Evolutionary conservation across 1,140 invertebrate species (phyloP).

Genomic region (Drosophila athabasca): DNA sequence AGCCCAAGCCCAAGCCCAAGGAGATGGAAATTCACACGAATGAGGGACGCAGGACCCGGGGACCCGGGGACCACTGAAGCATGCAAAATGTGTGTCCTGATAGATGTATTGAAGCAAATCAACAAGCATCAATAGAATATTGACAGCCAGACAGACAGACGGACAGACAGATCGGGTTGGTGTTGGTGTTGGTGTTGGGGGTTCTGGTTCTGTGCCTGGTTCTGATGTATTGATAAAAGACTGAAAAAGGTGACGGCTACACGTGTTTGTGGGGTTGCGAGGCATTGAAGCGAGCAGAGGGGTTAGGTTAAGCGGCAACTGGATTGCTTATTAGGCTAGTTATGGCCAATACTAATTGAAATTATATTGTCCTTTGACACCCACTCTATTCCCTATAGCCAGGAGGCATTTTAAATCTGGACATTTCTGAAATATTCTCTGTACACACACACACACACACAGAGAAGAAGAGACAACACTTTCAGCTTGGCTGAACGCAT

Average conservation of each 20-base stretch:
- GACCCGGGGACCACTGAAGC: conserved; percentile 51
- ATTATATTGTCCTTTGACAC: conserved; percentile 40
- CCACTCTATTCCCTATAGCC: conserved; percentile 7
- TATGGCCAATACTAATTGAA: conserved; percentile 50
- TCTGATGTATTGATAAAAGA: conserved; percentile 21
- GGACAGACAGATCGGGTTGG: not conserved
- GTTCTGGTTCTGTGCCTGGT: not conserved
- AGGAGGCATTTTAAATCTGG: conserved; percentile 26
- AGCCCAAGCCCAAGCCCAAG: conserved; percentile 12
- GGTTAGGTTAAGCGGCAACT: conserved; percentile 14
- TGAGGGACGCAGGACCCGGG: not conserved
- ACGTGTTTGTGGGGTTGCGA: conserved; percentile 60
- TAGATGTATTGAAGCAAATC: conserved; percentile 52
- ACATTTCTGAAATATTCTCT: conserved; percentile 26
- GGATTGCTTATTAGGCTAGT: conserved; percentile 43
- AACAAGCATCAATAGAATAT: conserved; percentile 58
- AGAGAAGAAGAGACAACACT: conserved; percentile 45
- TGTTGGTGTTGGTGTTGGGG: conserved; percentile 5
- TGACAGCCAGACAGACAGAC: conserved; percentile 15
- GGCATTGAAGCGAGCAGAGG: conserved; percentile 48
- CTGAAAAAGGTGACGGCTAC: conserved; percentile 63
- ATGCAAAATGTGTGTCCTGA: conserved; percentile 60
- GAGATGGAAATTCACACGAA: conserved; percentile 33
- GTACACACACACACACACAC: not conserved
- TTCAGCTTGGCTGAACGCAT: conserved; percentile 70